Evolutionary conservation across 2,797 vertebrate species (phyloP).

Genomic region (Naso thynnoides): DNA sequence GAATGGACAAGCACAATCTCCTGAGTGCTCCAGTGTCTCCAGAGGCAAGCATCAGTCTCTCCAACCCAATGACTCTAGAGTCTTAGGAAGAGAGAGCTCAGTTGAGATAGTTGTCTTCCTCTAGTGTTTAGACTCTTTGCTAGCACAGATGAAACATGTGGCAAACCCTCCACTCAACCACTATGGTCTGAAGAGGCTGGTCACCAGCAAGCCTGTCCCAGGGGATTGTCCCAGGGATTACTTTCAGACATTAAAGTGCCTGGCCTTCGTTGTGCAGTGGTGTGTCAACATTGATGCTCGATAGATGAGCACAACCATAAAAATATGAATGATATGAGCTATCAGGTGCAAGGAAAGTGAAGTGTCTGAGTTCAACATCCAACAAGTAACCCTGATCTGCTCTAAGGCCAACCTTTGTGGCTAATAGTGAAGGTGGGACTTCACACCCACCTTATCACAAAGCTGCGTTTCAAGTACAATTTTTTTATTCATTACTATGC

Average conservation of each 20-base stretch:
- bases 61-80: background rate
- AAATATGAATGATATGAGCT: background rate
- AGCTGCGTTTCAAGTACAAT: background rate
- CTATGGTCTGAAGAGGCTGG: slow-evolving; percentile 1
- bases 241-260: slow-evolving; percentile 1
- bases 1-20: slow-evolving; percentile 9
- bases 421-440: background rate
- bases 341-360: background rate
- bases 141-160: background rate
- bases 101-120: slow-evolving; percentile 1
- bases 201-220: background rate
- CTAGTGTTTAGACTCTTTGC: background rate
- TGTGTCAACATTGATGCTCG: background rate
- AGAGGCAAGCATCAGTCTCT: slow-evolving; percentile 11
- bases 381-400: too few relatives aligned
- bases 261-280: background rate
- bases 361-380: background rate
- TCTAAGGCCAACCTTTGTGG: slow-evolving; percentile 4
- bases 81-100: slow-evolving; percentile 7
- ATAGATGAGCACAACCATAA: background rate
- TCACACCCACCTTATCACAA: background rate
- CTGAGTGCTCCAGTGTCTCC: slow-evolving; percentile 7
- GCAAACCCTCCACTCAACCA: slow-evolving; percentile 1
- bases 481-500: slow-evolving; percentile 2
- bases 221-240: background rate